These are phyloP conservation scores for Falco biarmicus DNA, from an alignment of 2,797 vertebrate species.

Conservation along the genomic window DNA sequence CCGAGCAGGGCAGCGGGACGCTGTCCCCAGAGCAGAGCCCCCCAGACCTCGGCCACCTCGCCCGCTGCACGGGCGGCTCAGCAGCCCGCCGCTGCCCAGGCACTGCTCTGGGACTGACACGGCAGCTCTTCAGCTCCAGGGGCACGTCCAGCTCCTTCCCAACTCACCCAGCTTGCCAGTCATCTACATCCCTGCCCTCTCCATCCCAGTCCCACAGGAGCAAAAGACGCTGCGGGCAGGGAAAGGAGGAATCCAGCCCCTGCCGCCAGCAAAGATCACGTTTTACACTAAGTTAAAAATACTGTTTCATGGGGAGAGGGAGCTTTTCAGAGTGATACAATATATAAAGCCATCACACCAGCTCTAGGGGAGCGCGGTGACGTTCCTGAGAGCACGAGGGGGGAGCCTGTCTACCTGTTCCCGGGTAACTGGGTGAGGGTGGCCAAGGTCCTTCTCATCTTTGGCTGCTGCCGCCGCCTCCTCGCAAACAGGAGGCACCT, in stretches of 20 bases:
- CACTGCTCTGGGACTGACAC: rapidly evolving
- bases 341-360: neutral
- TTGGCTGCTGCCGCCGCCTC: neutral
- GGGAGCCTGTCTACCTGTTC: neutral
- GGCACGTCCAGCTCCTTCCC: neutral
- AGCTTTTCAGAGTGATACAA: neutral
- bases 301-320: neutral
- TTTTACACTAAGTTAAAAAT: neutral
- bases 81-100: neutral
- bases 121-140: neutral
- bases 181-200: neutral
- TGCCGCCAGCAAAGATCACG: rapidly evolving
- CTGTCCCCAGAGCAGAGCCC: neutral
- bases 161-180: neutral
- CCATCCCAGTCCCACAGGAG: rapidly evolving
- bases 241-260: neutral
- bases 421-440: neutral
- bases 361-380: neutral
- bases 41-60: neutral
- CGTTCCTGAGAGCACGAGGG: neutral
- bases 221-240: neutral
- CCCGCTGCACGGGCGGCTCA: neutral
- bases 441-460: neutral
- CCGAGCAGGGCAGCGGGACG: neutral
- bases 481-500: neutral